Conservation (phyloP, 1,140 invertebrate species). For the Tetramorium alpestre region DNA sequence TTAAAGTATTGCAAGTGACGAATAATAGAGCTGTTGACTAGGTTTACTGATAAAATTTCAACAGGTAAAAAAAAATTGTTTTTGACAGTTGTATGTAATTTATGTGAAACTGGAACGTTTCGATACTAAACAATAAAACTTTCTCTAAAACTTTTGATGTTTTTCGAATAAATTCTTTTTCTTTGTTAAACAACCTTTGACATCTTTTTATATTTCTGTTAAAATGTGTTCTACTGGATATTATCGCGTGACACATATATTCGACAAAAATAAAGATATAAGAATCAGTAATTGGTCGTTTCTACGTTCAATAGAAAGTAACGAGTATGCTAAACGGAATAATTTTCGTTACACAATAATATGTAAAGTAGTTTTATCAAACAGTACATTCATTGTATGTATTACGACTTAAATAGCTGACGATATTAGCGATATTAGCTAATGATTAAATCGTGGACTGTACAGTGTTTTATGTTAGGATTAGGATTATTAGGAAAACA, state of each 20-base stretch:
- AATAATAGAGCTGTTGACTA: constrained; percentile 46
- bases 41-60: background rate
- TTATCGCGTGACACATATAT: background rate
- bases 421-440: background rate
- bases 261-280: constrained; percentile 17
- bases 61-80: background rate
- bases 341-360: constrained; percentile 33
- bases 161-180: background rate
- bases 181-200: background rate
- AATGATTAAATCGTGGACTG: background rate
- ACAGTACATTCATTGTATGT: background rate
- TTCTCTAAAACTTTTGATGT: background rate
- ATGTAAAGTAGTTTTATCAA: constrained; percentile 17
- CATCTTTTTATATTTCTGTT: background rate
- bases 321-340: constrained; percentile 16
- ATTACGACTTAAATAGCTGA: background rate
- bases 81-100: background rate
- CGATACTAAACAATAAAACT: background rate
- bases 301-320: constrained; percentile 10
- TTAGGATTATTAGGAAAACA: background rate
- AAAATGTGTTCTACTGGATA: background rate
- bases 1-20: constrained; percentile 46
- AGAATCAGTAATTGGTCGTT: background rate
- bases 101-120: background rate
- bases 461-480: background rate